phyloP scores from a whole-genome alignment of 2,797 vertebrate species.

The Setipinna tenuifilis region DNA sequence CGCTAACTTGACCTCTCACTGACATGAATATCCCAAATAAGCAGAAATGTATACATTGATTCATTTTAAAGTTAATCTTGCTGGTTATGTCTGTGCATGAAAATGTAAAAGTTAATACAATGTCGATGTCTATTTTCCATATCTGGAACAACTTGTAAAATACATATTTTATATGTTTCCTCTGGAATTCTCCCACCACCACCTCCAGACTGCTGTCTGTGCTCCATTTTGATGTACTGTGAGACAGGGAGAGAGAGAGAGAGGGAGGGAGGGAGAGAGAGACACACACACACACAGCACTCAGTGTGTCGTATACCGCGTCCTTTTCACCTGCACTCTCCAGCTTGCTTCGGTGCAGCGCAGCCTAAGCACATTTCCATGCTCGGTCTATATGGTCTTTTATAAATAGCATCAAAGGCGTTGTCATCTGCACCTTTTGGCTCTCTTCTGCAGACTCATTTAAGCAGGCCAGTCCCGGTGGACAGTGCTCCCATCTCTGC shows the following conservation, averaged over 20 bases:
- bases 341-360: background rate
- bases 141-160: background rate
- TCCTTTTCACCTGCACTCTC: constrained; percentile 11
- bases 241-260: background rate
- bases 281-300: background rate
- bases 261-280: background rate
- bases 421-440: constrained; percentile 80
- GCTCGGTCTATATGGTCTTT: constrained; percentile 71
- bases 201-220: background rate
- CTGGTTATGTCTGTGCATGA: background rate
- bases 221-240: background rate
- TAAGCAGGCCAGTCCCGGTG: constrained; percentile 79
- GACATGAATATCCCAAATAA: background rate
- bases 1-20: background rate
- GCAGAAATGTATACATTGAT: background rate
- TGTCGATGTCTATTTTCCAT: background rate
- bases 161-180: background rate
- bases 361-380: constrained; percentile 61
- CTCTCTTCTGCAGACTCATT: constrained; percentile 80
- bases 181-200: background rate
- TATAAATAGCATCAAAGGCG: constrained; percentile 79
- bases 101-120: background rate
- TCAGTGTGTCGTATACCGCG: background rate
- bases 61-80: background rate
- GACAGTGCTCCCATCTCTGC: constrained; percentile 79